Evolutionary conservation across 1,140 invertebrate genomes (phyloP).

Genomic region (Daktulosphaira vitifoliae): DNA sequence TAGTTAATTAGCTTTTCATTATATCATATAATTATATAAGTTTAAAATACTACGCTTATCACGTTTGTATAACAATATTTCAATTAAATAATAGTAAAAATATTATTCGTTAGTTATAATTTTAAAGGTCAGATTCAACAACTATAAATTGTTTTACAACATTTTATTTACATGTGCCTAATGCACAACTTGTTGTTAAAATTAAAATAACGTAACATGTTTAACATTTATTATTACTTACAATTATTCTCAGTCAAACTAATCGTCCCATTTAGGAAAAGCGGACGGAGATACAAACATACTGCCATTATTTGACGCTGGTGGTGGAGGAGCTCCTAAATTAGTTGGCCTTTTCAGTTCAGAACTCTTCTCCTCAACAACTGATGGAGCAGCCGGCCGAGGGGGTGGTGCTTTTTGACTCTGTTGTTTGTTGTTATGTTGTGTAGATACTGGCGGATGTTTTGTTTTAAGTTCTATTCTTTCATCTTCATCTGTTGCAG

Average conservation of each 20-base stretch:
- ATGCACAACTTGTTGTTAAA: too few relatives aligned
- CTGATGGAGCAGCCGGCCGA: conserved; percentile 34
- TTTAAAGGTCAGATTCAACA: too few relatives aligned
- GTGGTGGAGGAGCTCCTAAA: conserved; percentile 44
- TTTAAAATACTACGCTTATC: conserved; percentile 1
- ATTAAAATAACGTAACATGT: too few relatives aligned
- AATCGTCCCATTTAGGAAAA: conserved; percentile 51
- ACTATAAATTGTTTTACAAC: too few relatives aligned
- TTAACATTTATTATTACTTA: too few relatives aligned
- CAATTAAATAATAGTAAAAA: not conserved
- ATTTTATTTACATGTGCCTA: too few relatives aligned
- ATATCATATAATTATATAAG: not conserved
- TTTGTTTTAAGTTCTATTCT: conserved; percentile 41
- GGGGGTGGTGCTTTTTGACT: conserved; percentile 43
- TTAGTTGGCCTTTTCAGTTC: conserved; percentile 36
- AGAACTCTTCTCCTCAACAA: conserved; percentile 44
- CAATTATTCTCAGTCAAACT: conserved; percentile 28
- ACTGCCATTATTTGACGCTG: conserved; percentile 29
- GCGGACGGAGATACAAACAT: conserved; percentile 45
- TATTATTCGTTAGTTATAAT: too few relatives aligned
- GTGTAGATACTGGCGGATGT: conserved; percentile 36
- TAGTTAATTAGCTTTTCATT: not conserved
- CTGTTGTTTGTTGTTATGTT: conserved; percentile 38
- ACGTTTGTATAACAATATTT: conserved; percentile 2
- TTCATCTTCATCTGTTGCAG: conserved; percentile 48